Evolutionary conservation across 2,113 vertebrate genomes (phyloP).

Genomic region (Brachyistius frenatus): DNA sequence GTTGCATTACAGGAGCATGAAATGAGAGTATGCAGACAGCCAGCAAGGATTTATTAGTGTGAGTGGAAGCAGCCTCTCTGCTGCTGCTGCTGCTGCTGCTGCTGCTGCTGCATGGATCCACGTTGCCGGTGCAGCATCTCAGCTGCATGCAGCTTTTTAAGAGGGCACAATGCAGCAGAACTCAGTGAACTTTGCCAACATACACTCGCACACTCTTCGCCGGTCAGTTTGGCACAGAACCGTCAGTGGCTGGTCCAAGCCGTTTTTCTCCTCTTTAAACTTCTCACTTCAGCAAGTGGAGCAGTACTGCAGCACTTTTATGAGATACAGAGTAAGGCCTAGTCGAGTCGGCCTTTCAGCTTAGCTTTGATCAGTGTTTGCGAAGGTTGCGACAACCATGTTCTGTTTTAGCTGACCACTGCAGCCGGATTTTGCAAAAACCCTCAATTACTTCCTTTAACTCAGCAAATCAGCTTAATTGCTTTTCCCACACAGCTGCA

Average conservation of each 20-base stretch:
- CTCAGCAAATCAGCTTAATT: constrained; percentile 56
- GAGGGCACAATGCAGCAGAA: constrained; percentile 38
- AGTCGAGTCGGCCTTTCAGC: neutral
- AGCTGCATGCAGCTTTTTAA: constrained; percentile 37
- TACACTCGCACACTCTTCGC: neutral
- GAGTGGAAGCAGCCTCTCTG: constrained; percentile 5
- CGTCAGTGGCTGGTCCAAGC: constrained; percentile 29
- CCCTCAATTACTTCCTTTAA: constrained; percentile 45
- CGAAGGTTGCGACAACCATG: constrained; percentile 7
- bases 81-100: constrained; percentile 9
- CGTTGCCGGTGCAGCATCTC: constrained; percentile 24
- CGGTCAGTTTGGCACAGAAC: constrained; percentile 10
- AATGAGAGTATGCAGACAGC: constrained; percentile 17
- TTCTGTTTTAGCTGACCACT: constrained; percentile 49
- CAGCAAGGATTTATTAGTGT: constrained; percentile 23
- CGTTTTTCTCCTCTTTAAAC: constrained; percentile 43
- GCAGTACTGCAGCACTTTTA: constrained; percentile 39
- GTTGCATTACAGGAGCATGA: constrained; percentile 30
- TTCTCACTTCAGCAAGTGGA: constrained; percentile 65
- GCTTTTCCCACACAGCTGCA: constrained; percentile 4
- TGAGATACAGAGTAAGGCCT: constrained; percentile 21
- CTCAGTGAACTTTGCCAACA: constrained; percentile 15
- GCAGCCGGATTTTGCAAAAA: constrained; percentile 47
- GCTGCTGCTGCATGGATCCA: constrained; percentile 26
- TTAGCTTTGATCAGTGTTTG: constrained; percentile 35